Evolutionary conservation across 2,113 vertebrate species (phyloP).

Genomic region (Corythornis vintsioides): DNA sequence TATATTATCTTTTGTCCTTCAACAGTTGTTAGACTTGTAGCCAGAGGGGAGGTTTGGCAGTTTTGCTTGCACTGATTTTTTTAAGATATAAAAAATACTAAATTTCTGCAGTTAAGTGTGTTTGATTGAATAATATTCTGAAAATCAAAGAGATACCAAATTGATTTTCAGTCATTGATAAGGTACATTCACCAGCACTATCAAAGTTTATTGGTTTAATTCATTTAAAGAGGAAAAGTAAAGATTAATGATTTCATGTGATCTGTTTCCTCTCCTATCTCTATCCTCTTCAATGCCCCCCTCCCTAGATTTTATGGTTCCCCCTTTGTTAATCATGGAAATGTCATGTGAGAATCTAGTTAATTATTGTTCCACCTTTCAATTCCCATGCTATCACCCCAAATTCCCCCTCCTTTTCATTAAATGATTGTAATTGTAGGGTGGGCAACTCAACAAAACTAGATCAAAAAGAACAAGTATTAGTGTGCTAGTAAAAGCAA

Average conservation of each 20-base stretch:
- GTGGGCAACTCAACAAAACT: neutral
- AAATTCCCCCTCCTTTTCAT: neutral
- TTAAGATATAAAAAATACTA: conserved; percentile 48
- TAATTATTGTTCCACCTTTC: neutral
- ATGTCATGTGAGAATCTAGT: neutral
- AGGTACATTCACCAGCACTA: conserved; percentile 22
- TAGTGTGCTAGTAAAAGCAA: neutral
- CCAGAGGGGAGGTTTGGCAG: conserved; percentile 62
- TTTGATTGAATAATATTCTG: conserved; percentile 60
- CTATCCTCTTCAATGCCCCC: neutral
- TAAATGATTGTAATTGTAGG: neutral
- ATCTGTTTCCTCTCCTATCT: neutral
- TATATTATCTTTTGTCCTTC: conserved; percentile 78
- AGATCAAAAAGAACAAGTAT: neutral
- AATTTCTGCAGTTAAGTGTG: conserved; percentile 49
- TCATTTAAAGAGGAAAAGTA: conserved; percentile 18
- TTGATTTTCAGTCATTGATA: conserved; percentile 55
- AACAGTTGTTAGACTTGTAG: conserved; percentile 79
- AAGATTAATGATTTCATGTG: neutral
- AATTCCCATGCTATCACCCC: neutral
- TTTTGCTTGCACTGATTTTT: conserved; percentile 50
- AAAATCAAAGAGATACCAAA: conserved; percentile 60
- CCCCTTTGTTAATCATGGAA: neutral
- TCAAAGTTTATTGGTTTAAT: conserved; percentile 60
- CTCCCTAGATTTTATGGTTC: neutral